Evolutionary conservation across 2,797 vertebrate genomes (phyloP).

Genomic region (Arnoldichthys spilopterus): DNA sequence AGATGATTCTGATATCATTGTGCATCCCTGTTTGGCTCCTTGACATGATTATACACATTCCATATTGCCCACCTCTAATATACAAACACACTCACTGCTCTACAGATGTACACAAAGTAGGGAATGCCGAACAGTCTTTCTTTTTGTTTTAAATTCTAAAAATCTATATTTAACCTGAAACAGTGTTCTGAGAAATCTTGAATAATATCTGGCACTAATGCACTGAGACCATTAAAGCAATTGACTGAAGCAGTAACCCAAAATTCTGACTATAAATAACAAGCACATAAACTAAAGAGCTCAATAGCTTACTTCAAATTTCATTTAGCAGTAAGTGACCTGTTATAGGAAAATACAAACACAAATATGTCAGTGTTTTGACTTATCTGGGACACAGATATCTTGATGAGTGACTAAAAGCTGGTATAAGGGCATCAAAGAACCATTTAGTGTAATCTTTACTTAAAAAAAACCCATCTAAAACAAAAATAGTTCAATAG

Average conservation of each 20-base stretch:
- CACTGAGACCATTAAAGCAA: conserved; percentile 36
- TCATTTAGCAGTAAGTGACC: conserved; percentile 33
- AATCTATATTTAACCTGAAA: no score
- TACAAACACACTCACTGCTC: neutral
- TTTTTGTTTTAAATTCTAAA: no score
- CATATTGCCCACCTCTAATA: neutral
- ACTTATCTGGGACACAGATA: conserved; percentile 70
- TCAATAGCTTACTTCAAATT: conserved; percentile 29
- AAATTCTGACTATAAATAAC: conserved; percentile 43
- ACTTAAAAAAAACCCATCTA: conserved; percentile 30
- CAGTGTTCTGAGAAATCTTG: neutral
- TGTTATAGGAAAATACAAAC: conserved; percentile 32
- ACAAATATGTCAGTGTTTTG: conserved; percentile 54
- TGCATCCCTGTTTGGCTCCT: no score
- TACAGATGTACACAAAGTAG: neutral
- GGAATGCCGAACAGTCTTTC: neutral
- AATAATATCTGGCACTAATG: neutral
- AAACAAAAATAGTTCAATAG: neutral
- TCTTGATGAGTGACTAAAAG: conserved; percentile 49
- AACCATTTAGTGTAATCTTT: conserved; percentile 12
- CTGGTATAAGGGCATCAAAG: conserved; percentile 28
- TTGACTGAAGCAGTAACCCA: conserved; percentile 30
- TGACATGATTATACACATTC: no score
- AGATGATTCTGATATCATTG: no score
- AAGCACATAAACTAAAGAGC: conserved; percentile 12